A percentile compares a stretch with the other conserved stretches of the same genome.
Conservation (phyloP, 2,888 invertebrate genomes). For the Monochamus alternatus region DNA sequence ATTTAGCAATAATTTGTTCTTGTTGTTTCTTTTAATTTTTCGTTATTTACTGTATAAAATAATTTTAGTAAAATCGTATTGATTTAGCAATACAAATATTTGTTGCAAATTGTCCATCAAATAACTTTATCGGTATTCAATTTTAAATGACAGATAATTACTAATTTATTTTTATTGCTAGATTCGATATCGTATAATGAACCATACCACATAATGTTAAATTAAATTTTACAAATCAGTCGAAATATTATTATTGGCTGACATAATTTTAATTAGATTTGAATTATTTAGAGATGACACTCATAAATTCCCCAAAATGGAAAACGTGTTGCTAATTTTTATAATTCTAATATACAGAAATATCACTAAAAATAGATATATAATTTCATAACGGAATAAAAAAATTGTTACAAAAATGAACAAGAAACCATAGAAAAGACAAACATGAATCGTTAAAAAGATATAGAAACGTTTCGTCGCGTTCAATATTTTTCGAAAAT, state of each 20-base stretch:
- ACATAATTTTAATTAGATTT: conserved; percentile 44
- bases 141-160: conserved; percentile 30
- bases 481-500: too few species aligned
- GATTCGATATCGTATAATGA: conserved; percentile 18
- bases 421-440: too few species aligned
- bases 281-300: conserved; percentile 38
- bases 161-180: conserved; percentile 37
- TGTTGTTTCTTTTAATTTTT: neutral
- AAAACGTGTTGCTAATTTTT: neutral
- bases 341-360: neutral
- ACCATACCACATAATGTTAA: conserved; percentile 26
- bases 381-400: too few species aligned
- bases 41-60: too few species aligned
- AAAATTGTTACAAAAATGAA: too few species aligned
- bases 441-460: too few species aligned
- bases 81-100: neutral
- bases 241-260: conserved; percentile 36
- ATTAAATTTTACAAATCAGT: conserved; percentile 38
- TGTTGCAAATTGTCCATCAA: conserved; percentile 13
- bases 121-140: conserved; percentile 20
- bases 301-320: conserved; percentile 21
- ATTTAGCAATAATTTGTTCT: neutral
- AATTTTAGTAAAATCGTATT: neutral
- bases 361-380: too few species aligned
- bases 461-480: too few species aligned